A percentile compares a stretch with the other conserved stretches of the same genome.
These are phyloP conservation scores for Ochropacha duplaris DNA, from an alignment of 2,888 invertebrate genomes.

Conservation along the genomic window DNA sequence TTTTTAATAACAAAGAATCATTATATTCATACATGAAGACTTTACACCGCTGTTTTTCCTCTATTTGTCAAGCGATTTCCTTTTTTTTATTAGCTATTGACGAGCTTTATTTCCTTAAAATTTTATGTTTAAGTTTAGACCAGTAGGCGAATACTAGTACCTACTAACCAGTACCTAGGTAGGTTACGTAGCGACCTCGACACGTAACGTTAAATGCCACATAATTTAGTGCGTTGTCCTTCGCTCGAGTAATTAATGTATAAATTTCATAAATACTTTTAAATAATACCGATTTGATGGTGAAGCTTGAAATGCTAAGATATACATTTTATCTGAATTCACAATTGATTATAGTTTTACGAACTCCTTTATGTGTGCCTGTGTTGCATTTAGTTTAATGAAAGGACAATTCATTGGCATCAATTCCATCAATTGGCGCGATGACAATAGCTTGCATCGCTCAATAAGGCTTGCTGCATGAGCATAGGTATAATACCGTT, in stretches of 20 bases:
- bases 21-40: too few relatives aligned
- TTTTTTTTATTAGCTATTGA: too few relatives aligned
- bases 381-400: constrained; percentile 2
- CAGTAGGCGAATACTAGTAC: too few relatives aligned
- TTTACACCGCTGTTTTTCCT: too few relatives aligned
- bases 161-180: too few relatives aligned
- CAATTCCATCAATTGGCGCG: constrained; percentile 5
- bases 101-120: too few relatives aligned
- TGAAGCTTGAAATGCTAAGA: not conserved
- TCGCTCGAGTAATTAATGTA: not conserved
- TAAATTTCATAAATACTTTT: not conserved
- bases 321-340: too few relatives aligned
- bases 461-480: constrained; percentile 1
- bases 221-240: not conserved
- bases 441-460: not conserved
- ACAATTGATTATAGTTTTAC: not conserved
- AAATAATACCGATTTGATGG: not conserved
- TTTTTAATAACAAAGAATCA: too few relatives aligned
- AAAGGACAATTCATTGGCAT: constrained; percentile 2
- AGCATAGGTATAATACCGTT: not conserved
- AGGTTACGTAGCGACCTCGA: not conserved
- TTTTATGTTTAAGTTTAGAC: too few relatives aligned
- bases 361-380: too few relatives aligned
- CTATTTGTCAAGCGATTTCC: too few relatives aligned
- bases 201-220: not conserved